phyloP scores from a whole-genome alignment of 2,888 invertebrate species.

The Encarsia formosa region DNA sequence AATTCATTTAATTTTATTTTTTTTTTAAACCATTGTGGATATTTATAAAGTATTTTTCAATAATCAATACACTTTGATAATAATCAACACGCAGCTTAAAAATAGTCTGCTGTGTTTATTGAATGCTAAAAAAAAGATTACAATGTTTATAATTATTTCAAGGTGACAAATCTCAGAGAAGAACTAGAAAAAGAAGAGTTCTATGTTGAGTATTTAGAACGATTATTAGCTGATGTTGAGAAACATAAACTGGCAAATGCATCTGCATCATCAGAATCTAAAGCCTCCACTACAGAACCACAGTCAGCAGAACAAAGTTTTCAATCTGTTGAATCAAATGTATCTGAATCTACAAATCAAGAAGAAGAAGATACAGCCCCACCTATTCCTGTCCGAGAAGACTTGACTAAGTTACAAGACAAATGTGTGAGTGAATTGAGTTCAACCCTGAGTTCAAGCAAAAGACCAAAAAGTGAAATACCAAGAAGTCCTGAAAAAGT shows the following conservation, averaged over 20 bases:
- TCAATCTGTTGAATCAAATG: slow-evolving; percentile 30
- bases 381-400: slow-evolving; percentile 41
- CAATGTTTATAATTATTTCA: too few relatives aligned
- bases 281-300: slow-evolving; percentile 34
- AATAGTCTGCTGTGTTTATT: too few relatives aligned
- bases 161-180: slow-evolving; percentile 62
- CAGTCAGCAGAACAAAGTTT: slow-evolving; percentile 31
- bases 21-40: neutral
- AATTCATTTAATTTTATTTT: neutral
- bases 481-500: slow-evolving; percentile 47
- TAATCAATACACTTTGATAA: too few relatives aligned
- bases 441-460: slow-evolving; percentile 43
- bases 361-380: slow-evolving; percentile 46
- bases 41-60: neutral
- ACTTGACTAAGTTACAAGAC: slow-evolving; percentile 49
- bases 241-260: slow-evolving; percentile 56
- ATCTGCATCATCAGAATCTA: slow-evolving; percentile 52
- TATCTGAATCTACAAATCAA: slow-evolving; percentile 29
- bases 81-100: too few relatives aligned
- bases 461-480: slow-evolving; percentile 48
- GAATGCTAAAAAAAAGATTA: too few relatives aligned
- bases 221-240: slow-evolving; percentile 79
- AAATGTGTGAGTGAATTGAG: slow-evolving; percentile 51
- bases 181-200: slow-evolving; percentile 87
- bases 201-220: slow-evolving; percentile 85